Base-by-base conservation (phyloP, 2,113 vertebrate species). In the Strigops habroptila region DNA sequence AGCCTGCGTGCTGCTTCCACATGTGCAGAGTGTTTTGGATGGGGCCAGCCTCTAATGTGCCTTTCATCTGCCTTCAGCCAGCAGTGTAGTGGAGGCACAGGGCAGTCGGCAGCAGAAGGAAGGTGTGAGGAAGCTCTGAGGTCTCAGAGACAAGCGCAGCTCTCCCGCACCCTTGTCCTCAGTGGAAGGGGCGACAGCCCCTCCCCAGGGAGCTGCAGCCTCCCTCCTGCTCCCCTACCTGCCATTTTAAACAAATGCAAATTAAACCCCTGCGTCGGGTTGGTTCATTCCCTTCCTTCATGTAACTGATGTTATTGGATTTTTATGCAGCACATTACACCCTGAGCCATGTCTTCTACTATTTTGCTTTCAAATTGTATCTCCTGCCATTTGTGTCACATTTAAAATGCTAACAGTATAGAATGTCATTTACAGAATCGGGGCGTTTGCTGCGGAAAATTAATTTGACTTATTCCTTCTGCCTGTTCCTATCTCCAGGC, bases 331-430 rank as follows among this genome's bases (percentile, higher is more conserved):
- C 96, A 97, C 97, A 97, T 98, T 98, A 98, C 97, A 98, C 97
- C 97, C 97, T 97, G 97, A 98, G 97, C 97, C 97, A 97, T 98
- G 97, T 98, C 98, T 97, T 97, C 97, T 98, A 98, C 97, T 99
- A 98, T 99, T 99, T 99, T 98, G 98, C 98, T 98, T 98, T 98
- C 98, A 99, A 99, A 99, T 99, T 98, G 98, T 98, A 98, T 98
- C 98, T 98, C 97, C 97, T 98, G 98, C 98, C 98, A 98, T 99
- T 99, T 98, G 98, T 99, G 99, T 99, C 99, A 99, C 98, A 98
- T 99, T 99, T 99, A 98, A 99, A 99, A 99, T 98, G 98, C 98
- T 99, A 98, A 99, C 98, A 97, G 98, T 99, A 99, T 98, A 98
- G 98, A 98, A 98, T 99, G 98, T 99, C 98, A 99, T 99, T 99